Evolutionary conservation across 2,888 invertebrate species (phyloP).

Genomic region (Geotrupes spiniger): DNA sequence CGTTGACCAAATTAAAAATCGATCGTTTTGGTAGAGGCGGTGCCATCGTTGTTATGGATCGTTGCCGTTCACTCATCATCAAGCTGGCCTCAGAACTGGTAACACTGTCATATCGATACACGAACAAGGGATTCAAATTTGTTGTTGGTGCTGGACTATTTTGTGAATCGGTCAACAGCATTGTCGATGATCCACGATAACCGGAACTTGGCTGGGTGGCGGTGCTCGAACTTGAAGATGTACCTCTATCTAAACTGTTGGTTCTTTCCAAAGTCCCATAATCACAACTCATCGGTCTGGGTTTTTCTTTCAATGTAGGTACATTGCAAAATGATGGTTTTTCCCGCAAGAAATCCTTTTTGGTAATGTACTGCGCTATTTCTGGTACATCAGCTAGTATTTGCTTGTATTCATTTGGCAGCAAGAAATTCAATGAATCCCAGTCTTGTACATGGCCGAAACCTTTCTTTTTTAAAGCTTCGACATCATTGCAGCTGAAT

Average conservation of each 20-base stretch:
- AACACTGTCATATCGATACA: constrained; percentile 78
- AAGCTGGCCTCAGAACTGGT: constrained; percentile 72
- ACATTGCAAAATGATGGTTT: constrained; percentile 59
- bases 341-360: constrained; percentile 46
- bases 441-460: constrained; percentile 87
- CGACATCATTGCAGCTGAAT: constrained; percentile 79
- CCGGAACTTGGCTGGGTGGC: constrained; percentile 82
- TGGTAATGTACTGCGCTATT: constrained; percentile 63
- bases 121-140: constrained; percentile 70
- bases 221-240: constrained; percentile 65
- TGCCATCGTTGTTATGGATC: constrained; percentile 47
- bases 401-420: constrained; percentile 81
- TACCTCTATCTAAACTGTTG: constrained; percentile 43
- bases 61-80: constrained; percentile 54
- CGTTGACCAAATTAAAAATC: constrained; percentile 58
- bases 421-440: constrained; percentile 85
- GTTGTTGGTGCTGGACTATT: constrained; percentile 62
- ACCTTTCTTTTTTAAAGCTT: constrained; percentile 75
- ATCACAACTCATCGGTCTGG: constrained; percentile 60
- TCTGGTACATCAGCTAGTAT: constrained; percentile 79
- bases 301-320: constrained; percentile 32
- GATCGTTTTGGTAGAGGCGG: constrained; percentile 68
- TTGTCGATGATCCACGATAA: constrained; percentile 81
- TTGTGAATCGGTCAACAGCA: constrained; percentile 74
- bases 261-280: constrained; percentile 55